Evolutionary conservation across 37 sponge, comb jelly and placozoan genomes (phyloP).

Genomic region (Oscarella lobularis): DNA sequence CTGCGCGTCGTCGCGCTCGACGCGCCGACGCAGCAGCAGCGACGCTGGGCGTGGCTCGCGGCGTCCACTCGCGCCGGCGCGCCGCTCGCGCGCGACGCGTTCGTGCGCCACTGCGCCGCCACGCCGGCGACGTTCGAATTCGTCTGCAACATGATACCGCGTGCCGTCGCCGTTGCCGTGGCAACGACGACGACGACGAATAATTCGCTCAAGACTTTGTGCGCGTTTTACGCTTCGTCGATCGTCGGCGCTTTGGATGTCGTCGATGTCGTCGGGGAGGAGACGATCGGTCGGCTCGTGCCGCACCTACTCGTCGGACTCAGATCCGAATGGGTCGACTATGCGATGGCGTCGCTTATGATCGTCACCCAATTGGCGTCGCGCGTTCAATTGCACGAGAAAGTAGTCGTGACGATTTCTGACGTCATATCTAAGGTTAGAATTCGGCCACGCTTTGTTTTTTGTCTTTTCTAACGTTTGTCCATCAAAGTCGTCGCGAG

Average conservation of each 20-base stretch:
- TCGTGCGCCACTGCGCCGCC: slow-evolving; percentile 58
- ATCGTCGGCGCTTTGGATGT: slow-evolving; percentile 31
- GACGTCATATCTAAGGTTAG: slow-evolving; percentile 48
- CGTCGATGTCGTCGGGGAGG: slow-evolving; percentile 24
- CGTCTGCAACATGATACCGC: slow-evolving; percentile 44
- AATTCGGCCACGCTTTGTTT: not conserved
- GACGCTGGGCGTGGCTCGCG: slow-evolving; percentile 77
- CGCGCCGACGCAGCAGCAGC: slow-evolving; percentile 12
- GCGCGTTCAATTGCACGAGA: slow-evolving; percentile 14
- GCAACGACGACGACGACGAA: too few species aligned
- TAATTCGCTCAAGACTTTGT: not conserved
- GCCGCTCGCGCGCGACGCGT: slow-evolving; percentile 52
- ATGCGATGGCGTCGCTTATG: slow-evolving; percentile 37
- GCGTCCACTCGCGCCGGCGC: slow-evolving; percentile 43
- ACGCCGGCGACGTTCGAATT: slow-evolving; percentile 47
- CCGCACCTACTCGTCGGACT: slow-evolving; percentile 55
- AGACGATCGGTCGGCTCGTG: slow-evolving; percentile 24
- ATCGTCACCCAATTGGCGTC: slow-evolving; percentile 29
- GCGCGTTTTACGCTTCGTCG: slow-evolving; percentile 37
- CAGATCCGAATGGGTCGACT: slow-evolving; percentile 40
- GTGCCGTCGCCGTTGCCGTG: slow-evolving; percentile 17
- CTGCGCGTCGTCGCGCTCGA: slow-evolving; percentile 66
- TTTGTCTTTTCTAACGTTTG: not conserved
- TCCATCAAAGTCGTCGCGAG: not conserved
- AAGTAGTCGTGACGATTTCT: slow-evolving; percentile 28